Base-by-base conservation (phyloP, 1,140 invertebrate genomes). In the Tetramorium alpestre region DNA sequence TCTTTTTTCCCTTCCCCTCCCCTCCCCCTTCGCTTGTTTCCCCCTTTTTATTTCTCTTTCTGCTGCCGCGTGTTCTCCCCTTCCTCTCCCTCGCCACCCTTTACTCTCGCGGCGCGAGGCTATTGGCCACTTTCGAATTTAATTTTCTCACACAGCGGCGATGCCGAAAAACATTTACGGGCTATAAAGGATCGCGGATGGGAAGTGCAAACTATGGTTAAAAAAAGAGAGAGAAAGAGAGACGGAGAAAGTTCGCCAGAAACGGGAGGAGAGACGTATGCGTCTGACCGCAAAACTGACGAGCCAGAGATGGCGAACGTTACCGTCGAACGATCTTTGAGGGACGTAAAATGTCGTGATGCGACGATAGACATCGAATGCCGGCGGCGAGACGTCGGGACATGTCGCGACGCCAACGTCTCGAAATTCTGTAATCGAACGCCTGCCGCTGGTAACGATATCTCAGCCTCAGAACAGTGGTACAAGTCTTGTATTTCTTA, bases 101-200 rank as follows among this genome's bases (percentile, higher is more conserved):
- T 76, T 75, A 54, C n/a, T 54, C 72, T 16, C 69, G 69, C 38
- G 44, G 49, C 41, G 73, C 44, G 78, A 60, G 54, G 70, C 80
- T 85, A 85, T 87, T 84, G 80, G 80, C 70, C 80, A 87, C 80
- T 75, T 82, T 87, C 64, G 47, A 88, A 88, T 88, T 88, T 88
- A 86, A 88, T 88, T 88, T 86, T 72, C 82, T 60, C 64, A 58
- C 67, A 85, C 65, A 85, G 54, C 64, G 33, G 28, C 69, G 47
- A 56, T 22, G 56, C 41, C 64, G 60, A 60, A 67, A 80, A 73
- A 80, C 85, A 80, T 73, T 85, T 58, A 54, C 58, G 60, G 44
- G 41, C 67, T 72, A 78, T 80, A 78, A 88, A 84, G 41, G 72
- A 85, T 88, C 82, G 58, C n/a, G 33, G 72, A 58, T 47, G 49